Conservation (phyloP, 2,797 vertebrate species). For the Phylloscopus collybita region DNA sequence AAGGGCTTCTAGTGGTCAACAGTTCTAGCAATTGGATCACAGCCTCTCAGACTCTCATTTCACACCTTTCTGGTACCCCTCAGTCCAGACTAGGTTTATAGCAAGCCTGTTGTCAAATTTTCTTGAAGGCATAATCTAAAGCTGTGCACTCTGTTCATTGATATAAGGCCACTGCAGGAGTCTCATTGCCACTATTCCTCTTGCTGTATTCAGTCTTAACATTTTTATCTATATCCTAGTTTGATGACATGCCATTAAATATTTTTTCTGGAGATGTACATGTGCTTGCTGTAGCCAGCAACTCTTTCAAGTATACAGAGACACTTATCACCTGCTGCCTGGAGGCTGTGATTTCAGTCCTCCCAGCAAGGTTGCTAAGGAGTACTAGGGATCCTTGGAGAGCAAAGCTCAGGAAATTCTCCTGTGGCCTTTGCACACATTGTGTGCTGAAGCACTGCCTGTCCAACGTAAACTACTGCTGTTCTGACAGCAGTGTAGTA, state of each 20-base stretch:
- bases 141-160: background rate
- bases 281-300: background rate
- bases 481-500: background rate
- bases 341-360: slow-evolving; percentile 24
- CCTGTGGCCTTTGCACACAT: background rate
- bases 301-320: background rate
- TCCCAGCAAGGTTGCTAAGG: slow-evolving; percentile 54
- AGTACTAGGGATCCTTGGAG: slow-evolving; percentile 20
- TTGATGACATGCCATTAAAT: background rate
- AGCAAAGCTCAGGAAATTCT: slow-evolving; percentile 26
- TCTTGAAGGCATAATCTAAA: background rate
- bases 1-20: background rate
- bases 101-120: background rate
- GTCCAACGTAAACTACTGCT: background rate
- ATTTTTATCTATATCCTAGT: background rate
- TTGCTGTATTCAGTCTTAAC: background rate
- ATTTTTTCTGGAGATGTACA: background rate
- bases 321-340: background rate
- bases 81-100: background rate
- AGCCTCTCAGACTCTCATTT: background rate
- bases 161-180: background rate
- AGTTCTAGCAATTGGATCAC: background rate
- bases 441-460: background rate
- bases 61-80: background rate
- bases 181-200: background rate